phyloP scores from a whole-genome alignment of 2,888 invertebrate species.

The Sphaeridia pumilis region DNA sequence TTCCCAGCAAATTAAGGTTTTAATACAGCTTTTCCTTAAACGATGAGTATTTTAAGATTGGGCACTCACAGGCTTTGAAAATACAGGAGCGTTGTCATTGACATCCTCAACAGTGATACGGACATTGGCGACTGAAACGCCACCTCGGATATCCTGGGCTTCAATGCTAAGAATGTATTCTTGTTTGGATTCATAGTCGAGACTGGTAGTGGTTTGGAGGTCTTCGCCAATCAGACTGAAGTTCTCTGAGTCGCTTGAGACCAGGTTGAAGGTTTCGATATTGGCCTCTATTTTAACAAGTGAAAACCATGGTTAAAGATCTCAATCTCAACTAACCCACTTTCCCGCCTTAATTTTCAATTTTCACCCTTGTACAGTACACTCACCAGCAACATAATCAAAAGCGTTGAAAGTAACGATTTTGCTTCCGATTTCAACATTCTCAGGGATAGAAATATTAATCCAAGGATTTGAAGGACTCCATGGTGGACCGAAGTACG shows the following conservation, averaged over 20 bases:
- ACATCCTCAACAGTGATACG: constrained; percentile 60
- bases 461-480: constrained; percentile 56
- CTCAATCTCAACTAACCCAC: background rate
- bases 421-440: constrained; percentile 61
- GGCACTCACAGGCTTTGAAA: constrained; percentile 10
- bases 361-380: too few species aligned
- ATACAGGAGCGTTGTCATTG: constrained; percentile 44
- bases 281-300: constrained; percentile 7
- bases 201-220: constrained; percentile 35
- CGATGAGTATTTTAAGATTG: background rate
- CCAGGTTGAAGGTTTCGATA: constrained; percentile 14
- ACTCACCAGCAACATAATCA: constrained; percentile 55
- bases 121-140: constrained; percentile 56
- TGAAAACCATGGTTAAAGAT: background rate
- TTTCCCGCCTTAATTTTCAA: too few species aligned
- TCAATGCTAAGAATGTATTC: constrained; percentile 67
- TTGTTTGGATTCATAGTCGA: constrained; percentile 70
- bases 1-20: background rate
- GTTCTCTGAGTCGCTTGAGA: constrained; percentile 25
- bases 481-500: constrained; percentile 59
- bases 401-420: constrained; percentile 56
- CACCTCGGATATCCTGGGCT: constrained; percentile 69
- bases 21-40: too few species aligned
- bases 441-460: constrained; percentile 57
- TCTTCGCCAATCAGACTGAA: constrained; percentile 30